Conservation (phyloP, 2,888 invertebrate genomes). For the Nineta flava region DNA sequence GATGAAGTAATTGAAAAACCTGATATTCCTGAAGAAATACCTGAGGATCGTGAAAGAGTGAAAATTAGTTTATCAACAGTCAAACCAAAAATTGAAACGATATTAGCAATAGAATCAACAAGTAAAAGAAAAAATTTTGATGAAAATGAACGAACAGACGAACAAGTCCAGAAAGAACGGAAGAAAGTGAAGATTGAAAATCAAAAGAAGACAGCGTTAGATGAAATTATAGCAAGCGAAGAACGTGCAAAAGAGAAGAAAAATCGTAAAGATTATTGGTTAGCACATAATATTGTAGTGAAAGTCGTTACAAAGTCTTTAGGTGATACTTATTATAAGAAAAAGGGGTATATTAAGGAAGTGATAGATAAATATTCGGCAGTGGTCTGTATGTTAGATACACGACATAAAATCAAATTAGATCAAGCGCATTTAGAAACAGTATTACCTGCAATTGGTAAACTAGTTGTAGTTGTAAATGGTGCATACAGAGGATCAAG, state of each 20-base stretch:
- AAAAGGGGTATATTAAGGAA: slow-evolving; percentile 68
- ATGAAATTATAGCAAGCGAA: slow-evolving; percentile 66
- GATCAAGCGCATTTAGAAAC: slow-evolving; percentile 89
- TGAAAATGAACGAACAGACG: slow-evolving; percentile 42
- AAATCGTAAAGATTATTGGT: slow-evolving; percentile 72
- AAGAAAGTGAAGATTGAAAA: slow-evolving; percentile 13
- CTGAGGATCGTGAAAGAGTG: slow-evolving; percentile 17
- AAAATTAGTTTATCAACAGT: slow-evolving; percentile 19
- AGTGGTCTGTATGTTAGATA: slow-evolving; percentile 59
- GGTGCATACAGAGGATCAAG: slow-evolving; percentile 68
- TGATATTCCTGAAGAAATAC: background rate
- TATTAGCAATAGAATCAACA: slow-evolving; percentile 22
- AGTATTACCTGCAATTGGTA: slow-evolving; percentile 82
- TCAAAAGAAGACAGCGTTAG: slow-evolving; percentile 43
- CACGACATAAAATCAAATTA: slow-evolving; percentile 60
- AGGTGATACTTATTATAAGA: slow-evolving; percentile 77
- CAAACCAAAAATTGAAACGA: slow-evolving; percentile 2
- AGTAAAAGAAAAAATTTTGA: slow-evolving; percentile 48
- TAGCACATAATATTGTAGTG: slow-evolving; percentile 67
- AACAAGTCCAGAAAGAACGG: slow-evolving; percentile 7
- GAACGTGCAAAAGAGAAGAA: slow-evolving; percentile 56
- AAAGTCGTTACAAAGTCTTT: slow-evolving; percentile 77
- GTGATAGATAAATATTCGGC: slow-evolving; percentile 64
- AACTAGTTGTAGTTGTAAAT: slow-evolving; percentile 65
- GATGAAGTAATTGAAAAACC: slow-evolving; percentile 22